A percentile compares a stretch with the other conserved stretches of the same genome.
These are phyloP conservation scores for Mesoclemmys tuberculata DNA, from an alignment of 2,113 vertebrate species.

Conservation along the genomic window DNA sequence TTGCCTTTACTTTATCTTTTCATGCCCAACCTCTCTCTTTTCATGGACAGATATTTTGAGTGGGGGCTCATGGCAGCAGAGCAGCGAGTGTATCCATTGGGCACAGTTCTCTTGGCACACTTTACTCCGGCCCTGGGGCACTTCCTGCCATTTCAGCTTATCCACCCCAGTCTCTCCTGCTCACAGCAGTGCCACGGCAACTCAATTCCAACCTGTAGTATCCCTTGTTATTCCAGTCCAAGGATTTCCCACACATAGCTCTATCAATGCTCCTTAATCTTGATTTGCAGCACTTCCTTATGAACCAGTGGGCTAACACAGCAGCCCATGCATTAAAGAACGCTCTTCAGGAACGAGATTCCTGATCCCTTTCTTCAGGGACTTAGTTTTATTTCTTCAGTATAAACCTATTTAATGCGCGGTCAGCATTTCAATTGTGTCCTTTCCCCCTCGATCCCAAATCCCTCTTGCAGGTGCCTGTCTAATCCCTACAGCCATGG, in stretches of 20 bases:
- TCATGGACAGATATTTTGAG: neutral
- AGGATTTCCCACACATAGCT: neutral
- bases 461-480: neutral
- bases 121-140: neutral
- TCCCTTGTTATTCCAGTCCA: neutral
- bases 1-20: neutral
- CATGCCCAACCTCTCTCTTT: fast-evolving
- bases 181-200: neutral
- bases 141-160: neutral
- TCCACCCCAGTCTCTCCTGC: neutral
- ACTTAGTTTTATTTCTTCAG: neutral
- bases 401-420: neutral
- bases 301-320: neutral
- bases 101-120: neutral
- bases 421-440: neutral
- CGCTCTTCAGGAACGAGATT: neutral
- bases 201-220: neutral
- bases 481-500: neutral
- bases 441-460: neutral
- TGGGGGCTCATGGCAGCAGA: neutral
- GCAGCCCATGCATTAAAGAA: neutral
- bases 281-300: neutral
- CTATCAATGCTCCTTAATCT: neutral
- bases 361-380: neutral
- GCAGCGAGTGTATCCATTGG: neutral